phyloP scores from a whole-genome alignment of 2,797 vertebrate species.

The Benthosema pterotum region DNA sequence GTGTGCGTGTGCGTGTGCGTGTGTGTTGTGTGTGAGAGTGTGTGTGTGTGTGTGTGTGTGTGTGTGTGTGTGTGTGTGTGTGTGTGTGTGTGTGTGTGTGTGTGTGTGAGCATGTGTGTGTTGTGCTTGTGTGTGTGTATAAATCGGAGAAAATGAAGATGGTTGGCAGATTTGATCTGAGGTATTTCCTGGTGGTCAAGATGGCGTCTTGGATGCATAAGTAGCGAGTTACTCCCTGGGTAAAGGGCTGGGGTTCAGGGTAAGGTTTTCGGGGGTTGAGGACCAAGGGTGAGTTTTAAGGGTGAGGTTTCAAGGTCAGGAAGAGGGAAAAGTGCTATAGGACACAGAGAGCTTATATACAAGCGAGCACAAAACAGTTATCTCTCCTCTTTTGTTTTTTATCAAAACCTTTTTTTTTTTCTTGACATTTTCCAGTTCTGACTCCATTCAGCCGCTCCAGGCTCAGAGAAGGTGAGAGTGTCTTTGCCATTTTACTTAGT shows the following conservation, averaged over 20 bases:
- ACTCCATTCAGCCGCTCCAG: conserved; percentile 9
- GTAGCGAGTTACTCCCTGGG: conserved; percentile 72
- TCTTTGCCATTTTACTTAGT: conserved; percentile 53
- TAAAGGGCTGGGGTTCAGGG: conserved; percentile 38
- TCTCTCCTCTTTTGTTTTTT: conserved; percentile 36
- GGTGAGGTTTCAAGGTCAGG: conserved; percentile 27
- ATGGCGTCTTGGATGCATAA: conserved; percentile 81
- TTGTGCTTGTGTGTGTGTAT: conserved; percentile 19
- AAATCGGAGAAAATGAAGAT: conserved; percentile 12
- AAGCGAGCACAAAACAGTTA: conserved; percentile 69
- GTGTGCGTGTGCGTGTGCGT: conserved; percentile 18
- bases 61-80: conserved; percentile 20
- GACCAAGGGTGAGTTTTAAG: conserved; percentile 31
- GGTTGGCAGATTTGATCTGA: conserved; percentile 71
- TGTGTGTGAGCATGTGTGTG: conserved; percentile 13
- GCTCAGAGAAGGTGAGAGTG: conserved; percentile 44
- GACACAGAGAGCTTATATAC: conserved; percentile 83
- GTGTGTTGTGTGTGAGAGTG: conserved; percentile 11
- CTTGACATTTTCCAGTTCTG: conserved; percentile 20
- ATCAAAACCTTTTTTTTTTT: conserved; percentile 21
- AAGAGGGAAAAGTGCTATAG: conserved; percentile 78
- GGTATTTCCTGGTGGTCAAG: conserved; percentile 75
- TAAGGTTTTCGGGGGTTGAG: conserved; percentile 10
- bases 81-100: conserved; percentile 18
- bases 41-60: conserved; percentile 19